A percentile compares a stretch with the other conserved stretches of the same genome.
phyloP scores from a whole-genome alignment of 2,113 vertebrate genomes.

The Zingel zingel region DNA sequence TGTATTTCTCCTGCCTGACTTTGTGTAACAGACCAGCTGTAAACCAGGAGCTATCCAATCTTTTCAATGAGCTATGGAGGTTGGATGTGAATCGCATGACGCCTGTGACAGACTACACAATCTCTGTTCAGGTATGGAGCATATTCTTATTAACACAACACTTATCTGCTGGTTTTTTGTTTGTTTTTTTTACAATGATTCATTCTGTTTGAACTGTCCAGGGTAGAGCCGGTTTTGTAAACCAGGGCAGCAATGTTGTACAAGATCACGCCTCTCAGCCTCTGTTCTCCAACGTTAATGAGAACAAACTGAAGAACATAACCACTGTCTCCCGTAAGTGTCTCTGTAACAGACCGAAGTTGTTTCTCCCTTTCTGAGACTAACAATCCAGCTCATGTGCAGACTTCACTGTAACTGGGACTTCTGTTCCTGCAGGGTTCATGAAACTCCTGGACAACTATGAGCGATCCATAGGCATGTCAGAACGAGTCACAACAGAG shows the following conservation, averaged over 20 bases:
- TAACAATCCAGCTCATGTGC: not conserved
- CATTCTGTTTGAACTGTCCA: slow-evolving; percentile 46
- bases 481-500: slow-evolving; percentile 84
- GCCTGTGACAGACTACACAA: slow-evolving; percentile 85
- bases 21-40: slow-evolving; percentile 58
- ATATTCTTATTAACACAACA: accelerated
- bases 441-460: slow-evolving; percentile 88
- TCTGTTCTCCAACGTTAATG: slow-evolving; percentile 85
- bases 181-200: not conserved
- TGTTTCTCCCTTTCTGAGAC: not conserved
- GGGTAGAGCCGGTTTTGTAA: slow-evolving; percentile 84
- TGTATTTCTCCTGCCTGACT: not conserved
- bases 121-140: slow-evolving; percentile 86
- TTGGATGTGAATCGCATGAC: slow-evolving; percentile 83
- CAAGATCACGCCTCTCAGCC: slow-evolving; percentile 79
- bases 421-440: slow-evolving; percentile 77
- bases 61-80: slow-evolving; percentile 88
- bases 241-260: slow-evolving; percentile 72
- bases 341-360: not conserved
- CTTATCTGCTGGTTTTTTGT: not conserved
- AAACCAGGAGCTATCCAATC: slow-evolving; percentile 86
- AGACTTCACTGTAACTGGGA: not conserved
- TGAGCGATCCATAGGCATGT: slow-evolving; percentile 82
- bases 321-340: slow-evolving; percentile 85
- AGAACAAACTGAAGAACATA: slow-evolving; percentile 77